Conservation (phyloP, 2,797 vertebrate genomes). For the Mastacembelus armatus region DNA sequence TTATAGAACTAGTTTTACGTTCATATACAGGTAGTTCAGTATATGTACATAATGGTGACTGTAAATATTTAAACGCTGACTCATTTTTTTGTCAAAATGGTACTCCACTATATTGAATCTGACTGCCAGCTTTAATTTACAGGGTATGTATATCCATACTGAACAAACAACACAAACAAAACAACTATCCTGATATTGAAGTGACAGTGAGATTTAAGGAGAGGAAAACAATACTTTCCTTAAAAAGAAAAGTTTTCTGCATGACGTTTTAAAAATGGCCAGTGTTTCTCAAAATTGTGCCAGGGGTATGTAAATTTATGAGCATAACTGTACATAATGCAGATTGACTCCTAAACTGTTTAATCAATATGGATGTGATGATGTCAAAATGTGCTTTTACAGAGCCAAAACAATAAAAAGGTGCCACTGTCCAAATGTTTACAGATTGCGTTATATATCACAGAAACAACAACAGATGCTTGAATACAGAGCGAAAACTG, state of each 20-base stretch:
- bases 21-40: no score
- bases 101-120: not conserved
- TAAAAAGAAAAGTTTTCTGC: no score
- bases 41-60: not conserved
- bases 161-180: not conserved
- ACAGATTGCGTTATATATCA: not conserved
- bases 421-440: not conserved
- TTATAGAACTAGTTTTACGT: no score
- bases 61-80: constrained; percentile 6
- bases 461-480: not conserved
- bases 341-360: not conserved
- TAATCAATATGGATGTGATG: not conserved
- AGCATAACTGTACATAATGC: not conserved
- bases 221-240: no score
- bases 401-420: not conserved
- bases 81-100: constrained; percentile 5
- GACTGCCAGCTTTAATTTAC: not conserved
- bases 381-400: not conserved
- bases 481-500: constrained; percentile 19
- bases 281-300: no score
- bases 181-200: not conserved
- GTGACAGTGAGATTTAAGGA: no score
- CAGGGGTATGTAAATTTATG: no score
- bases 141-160: not conserved
- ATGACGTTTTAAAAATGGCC: no score